Evolutionary conservation across 2,888 invertebrate species (phyloP).

Genomic region (Morpho achilles): DNA sequence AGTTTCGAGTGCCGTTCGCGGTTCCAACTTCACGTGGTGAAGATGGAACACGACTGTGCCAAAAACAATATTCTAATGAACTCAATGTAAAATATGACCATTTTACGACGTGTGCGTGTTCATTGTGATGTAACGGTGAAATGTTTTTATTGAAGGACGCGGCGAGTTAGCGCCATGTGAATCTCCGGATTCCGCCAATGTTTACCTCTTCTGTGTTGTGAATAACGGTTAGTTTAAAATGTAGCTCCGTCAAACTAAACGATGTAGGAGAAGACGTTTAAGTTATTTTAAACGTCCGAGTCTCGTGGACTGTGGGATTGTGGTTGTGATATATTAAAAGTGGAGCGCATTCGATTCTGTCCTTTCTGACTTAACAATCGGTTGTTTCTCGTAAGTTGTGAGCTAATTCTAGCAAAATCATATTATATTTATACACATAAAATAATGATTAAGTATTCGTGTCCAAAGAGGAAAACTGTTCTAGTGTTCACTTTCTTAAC

Average conservation of each 20-base stretch:
- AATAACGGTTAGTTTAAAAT: constrained; percentile 54
- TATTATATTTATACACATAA: constrained; percentile 49
- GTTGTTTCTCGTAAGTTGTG: constrained; percentile 71
- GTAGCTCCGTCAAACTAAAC: constrained; percentile 36
- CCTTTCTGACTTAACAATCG: constrained; percentile 38
- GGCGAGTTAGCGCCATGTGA: constrained; percentile 61
- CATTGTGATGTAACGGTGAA: constrained; percentile 49
- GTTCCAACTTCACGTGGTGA: constrained; percentile 49
- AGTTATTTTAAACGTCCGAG: constrained; percentile 5
- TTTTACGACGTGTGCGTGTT: constrained; percentile 35
- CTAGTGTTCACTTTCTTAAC: constrained; percentile 40
- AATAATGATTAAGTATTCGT: constrained; percentile 43
- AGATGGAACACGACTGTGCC: constrained; percentile 60
- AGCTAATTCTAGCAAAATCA: constrained; percentile 48
- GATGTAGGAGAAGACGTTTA: constrained; percentile 43
- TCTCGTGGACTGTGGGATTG: constrained; percentile 31
- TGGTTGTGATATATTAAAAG: constrained; percentile 66
- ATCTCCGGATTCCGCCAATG: constrained; percentile 55
- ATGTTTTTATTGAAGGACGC: constrained; percentile 38
- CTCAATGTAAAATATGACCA: constrained; percentile 43
- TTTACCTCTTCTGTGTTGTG: constrained; percentile 78
- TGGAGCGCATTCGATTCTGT: constrained; percentile 41
- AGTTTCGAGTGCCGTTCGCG: constrained; percentile 47
- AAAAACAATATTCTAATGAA: constrained; percentile 54
- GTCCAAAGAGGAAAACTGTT: constrained; percentile 40